Percentiles rank a stretch among this genome's conserved stretches.
phyloP scores from a whole-genome alignment of 2,888 invertebrate genomes.

The Gastracanthus pulcherrimus region DNA sequence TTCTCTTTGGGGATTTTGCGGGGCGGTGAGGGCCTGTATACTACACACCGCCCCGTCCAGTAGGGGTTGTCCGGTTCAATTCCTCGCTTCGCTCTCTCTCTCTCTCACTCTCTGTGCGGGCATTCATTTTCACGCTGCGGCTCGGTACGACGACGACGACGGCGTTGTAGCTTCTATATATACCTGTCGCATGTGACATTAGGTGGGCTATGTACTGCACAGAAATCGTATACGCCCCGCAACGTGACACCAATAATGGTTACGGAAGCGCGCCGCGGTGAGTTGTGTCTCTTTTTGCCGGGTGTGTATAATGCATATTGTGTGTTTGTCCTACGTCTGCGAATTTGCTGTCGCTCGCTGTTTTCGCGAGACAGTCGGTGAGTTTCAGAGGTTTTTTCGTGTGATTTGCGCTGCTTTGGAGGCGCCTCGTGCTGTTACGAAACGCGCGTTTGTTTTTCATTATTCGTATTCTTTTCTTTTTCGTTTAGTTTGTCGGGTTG shows the following conservation, averaged over 20 bases:
- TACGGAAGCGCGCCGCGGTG: constrained; percentile 40
- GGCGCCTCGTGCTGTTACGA: background rate
- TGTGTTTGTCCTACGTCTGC: constrained; percentile 10
- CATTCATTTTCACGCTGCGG: background rate
- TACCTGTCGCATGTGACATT: background rate
- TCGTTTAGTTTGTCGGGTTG: background rate
- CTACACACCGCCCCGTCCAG: no score
- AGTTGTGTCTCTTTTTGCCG: background rate
- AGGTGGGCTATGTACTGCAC: background rate
- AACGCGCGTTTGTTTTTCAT: background rate
- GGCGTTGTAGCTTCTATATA: background rate
- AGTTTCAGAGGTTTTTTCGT: background rate
- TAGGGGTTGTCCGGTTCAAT: background rate
- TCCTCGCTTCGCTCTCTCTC: background rate
- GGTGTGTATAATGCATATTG: background rate
- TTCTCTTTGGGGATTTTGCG: constrained; percentile 25
- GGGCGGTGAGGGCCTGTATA: no score
- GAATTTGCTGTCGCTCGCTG: background rate
- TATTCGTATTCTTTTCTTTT: background rate
- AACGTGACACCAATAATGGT: constrained; percentile 47
- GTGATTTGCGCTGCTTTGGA: background rate
- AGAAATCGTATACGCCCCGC: constrained; percentile 41
- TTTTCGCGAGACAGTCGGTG: no score
- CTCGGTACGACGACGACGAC: background rate
- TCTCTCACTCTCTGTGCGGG: background rate